These are phyloP conservation scores for Euglossa dilemma DNA, from an alignment of 1,140 invertebrate genomes.

Conservation along the genomic window DNA sequence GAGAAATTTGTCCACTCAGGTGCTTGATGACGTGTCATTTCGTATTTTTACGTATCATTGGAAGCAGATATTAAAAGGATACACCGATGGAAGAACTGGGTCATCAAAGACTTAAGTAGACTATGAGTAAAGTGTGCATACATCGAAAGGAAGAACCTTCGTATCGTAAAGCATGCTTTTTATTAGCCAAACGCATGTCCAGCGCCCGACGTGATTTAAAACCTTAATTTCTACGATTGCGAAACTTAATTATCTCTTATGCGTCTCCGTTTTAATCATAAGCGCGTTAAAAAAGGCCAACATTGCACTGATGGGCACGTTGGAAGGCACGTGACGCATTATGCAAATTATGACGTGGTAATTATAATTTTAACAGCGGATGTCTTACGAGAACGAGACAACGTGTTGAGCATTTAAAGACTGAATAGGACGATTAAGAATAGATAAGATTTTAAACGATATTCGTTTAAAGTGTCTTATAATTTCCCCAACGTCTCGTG, in stretches of 20 bases:
- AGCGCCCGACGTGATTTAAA: neutral
- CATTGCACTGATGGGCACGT: neutral
- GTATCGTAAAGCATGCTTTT: neutral
- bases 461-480: too few relatives aligned
- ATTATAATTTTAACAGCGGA: neutral
- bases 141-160: neutral
- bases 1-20: neutral
- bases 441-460: neutral
- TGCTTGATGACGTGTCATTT: neutral
- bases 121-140: neutral
- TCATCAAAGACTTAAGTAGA: neutral
- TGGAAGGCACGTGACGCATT: constrained; percentile 16
- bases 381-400: too few relatives aligned
- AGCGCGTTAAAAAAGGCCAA: constrained; percentile 3
- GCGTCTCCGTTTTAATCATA: constrained; percentile 2
- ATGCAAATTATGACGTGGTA: neutral
- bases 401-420: neutral
- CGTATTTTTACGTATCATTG: neutral
- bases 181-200: neutral
- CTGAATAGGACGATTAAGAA: neutral
- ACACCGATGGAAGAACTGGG: neutral
- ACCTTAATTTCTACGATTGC: neutral
- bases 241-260: neutral
- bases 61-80: neutral
- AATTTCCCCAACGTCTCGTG: too few relatives aligned